These are phyloP conservation scores for Diorhabda elongata DNA, from an alignment of 1,140 invertebrate genomes.

Conservation along the genomic window DNA sequence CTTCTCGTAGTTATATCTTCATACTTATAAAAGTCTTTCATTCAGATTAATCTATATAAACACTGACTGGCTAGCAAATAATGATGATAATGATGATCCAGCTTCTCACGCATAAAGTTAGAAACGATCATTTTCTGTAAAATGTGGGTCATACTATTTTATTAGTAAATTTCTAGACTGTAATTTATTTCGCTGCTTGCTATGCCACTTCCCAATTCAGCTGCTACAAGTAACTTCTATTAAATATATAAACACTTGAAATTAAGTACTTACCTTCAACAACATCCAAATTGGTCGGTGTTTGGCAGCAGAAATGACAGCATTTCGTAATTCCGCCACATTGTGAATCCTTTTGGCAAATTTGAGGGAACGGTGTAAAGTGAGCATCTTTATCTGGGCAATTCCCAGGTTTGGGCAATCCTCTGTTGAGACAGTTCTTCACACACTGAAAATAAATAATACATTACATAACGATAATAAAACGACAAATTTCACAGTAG, in stretches of 20 bases:
- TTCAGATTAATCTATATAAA: no score
- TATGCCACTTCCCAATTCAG: no score
- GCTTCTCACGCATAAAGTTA: no score
- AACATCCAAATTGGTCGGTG: not conserved
- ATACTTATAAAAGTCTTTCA: no score
- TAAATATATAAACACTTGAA: not conserved
- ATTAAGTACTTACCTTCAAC: not conserved
- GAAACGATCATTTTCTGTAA: no score
- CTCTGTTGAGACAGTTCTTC: not conserved
- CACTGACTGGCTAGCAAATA: no score
- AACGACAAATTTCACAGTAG: not conserved
- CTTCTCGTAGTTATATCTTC: no score
- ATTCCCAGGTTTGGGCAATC: not conserved
- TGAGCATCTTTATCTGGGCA: not conserved
- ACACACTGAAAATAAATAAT: not conserved
- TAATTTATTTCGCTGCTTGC: no score
- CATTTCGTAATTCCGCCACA: not conserved
- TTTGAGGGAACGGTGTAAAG: not conserved
- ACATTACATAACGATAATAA: not conserved
- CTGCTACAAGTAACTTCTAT: no score
- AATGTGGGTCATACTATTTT: no score
- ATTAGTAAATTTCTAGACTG: no score
- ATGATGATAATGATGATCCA: no score
- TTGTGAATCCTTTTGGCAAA: not conserved
- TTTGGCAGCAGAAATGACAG: not conserved